Evolutionary conservation across 2,113 vertebrate species (phyloP).

Genomic region (Phaethon lepturus): DNA sequence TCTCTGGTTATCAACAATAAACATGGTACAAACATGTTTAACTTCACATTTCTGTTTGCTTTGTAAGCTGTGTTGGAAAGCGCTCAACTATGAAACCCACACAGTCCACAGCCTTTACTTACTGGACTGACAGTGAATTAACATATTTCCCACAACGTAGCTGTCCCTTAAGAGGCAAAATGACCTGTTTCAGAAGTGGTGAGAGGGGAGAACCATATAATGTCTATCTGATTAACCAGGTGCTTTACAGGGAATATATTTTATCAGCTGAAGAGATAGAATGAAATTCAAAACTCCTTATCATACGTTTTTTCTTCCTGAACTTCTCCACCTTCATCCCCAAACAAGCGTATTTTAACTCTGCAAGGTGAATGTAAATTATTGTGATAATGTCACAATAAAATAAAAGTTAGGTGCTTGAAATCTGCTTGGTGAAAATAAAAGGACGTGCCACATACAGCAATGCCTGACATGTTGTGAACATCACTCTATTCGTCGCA

Average conservation of each 20-base stretch:
- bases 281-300: background rate
- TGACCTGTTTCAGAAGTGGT: background rate
- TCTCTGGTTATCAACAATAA: background rate
- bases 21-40: background rate
- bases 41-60: background rate
- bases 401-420: background rate
- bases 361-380: background rate
- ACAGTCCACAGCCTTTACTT: background rate
- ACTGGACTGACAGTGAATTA: background rate
- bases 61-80: background rate
- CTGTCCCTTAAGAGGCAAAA: background rate
- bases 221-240: background rate
- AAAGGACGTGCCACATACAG: background rate
- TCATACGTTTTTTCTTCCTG: background rate
- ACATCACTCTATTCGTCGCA: background rate
- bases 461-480: background rate
- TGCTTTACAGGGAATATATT: background rate
- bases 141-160: background rate
- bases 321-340: background rate
- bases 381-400: background rate
- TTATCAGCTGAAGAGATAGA: background rate
- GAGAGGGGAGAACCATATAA: background rate
- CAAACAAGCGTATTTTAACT: background rate
- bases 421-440: conserved; percentile 8
- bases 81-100: background rate